Conservation (phyloP, 2,797 vertebrate species). For the Smutsia gigantea region DNA sequence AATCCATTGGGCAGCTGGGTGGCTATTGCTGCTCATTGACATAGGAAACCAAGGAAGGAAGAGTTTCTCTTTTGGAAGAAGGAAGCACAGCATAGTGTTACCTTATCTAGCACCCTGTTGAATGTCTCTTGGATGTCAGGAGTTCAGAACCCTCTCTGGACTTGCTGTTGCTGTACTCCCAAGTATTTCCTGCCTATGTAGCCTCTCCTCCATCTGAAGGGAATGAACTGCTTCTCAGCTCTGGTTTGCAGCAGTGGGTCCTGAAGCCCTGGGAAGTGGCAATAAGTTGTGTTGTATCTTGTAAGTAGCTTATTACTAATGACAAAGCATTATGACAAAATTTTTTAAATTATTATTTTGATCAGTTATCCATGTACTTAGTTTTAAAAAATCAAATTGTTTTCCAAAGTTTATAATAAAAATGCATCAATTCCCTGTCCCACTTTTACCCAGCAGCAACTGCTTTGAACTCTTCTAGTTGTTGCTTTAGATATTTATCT, state of each 20-base stretch:
- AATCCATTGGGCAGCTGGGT: neutral
- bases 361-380: neutral
- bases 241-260: neutral
- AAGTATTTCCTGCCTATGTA: neutral
- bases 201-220: neutral
- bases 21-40: neutral
- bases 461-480: neutral
- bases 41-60: neutral
- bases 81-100: neutral
- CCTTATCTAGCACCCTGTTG: neutral
- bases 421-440: neutral
- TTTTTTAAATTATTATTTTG: slow-evolving; percentile 3
- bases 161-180: neutral
- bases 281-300: neutral
- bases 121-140: neutral
- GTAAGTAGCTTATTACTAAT: neutral
- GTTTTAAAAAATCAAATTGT: neutral
- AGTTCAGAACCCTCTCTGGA: neutral
- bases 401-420: neutral
- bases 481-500: neutral
- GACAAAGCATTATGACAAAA: neutral
- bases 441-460: neutral
- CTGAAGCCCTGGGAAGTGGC: neutral
- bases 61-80: neutral
- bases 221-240: neutral